Base-by-base conservation (phyloP, 92 coral and sea anemone genomes). In the Scolanthus callimorphus region DNA sequence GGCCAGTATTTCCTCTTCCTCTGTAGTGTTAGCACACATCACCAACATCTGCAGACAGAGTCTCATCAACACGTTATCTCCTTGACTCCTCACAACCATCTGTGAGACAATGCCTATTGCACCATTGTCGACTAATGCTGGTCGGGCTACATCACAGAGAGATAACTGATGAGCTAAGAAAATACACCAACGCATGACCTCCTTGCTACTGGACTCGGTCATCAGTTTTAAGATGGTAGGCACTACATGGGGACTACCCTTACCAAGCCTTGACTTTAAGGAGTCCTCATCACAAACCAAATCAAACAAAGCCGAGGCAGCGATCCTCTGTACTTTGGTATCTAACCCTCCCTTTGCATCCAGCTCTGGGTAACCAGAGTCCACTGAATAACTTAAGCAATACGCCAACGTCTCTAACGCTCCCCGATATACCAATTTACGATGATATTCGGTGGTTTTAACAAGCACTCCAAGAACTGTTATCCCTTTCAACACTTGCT, bases 31-130 rank as follows among this genome's bases (percentile, higher is more conserved):
- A 24, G 88, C 96, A 45, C 86, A 83, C 78, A 86, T 94, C 39
- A 94, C 96, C 68, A 94, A 45, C 29, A 84, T 90, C 71, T 94
- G 99, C 1, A 89, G 76, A 49, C 97, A 90, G 8, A 86, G 71
- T 24, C 95, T 77, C 90, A 94, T 73, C 49, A 83, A 29, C 26
- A 84, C 71, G 17, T 75, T 39, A 45, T 92, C 98, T 20, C 99
- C 99, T 29, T 80, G 96, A 31, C 76, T 89, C 44, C 62, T 67
- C 17, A 84, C 96, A 15, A 89, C 59, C 69, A 89, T 63, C 49
- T 78, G 73, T 0, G 99, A 81, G 11, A 85, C 89, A 22, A 59
- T 45, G 11, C 80, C 62, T 27, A 94, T 73, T 28, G 71, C 90
- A 15, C 60, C 65, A 49, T 85, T 73, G 2, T 56, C 69, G 1